These are phyloP conservation scores for Melanotaenia duboulayi DNA, from an alignment of 2,113 vertebrate species.

Conservation along the genomic window DNA sequence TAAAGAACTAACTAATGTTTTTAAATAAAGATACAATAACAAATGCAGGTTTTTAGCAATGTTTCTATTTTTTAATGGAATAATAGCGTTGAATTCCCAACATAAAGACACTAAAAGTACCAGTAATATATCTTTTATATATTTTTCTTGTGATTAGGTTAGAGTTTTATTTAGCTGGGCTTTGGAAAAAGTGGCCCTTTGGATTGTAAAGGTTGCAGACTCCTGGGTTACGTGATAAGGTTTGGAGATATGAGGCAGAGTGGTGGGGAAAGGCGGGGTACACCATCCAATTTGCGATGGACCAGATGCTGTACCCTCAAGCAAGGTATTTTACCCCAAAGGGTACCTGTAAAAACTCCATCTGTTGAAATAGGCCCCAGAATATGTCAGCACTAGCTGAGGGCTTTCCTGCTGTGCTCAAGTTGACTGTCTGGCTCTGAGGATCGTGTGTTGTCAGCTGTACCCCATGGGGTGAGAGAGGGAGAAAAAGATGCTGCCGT, in stretches of 20 bases:
- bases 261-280: constrained; percentile 32
- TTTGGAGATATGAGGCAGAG: constrained; percentile 26
- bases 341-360: constrained; percentile 81
- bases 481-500: constrained; percentile 52
- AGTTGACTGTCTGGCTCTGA: constrained; percentile 69
- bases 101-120: no score
- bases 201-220: no score
- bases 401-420: constrained; percentile 68
- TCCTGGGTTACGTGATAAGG: constrained; percentile 35
- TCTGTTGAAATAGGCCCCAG: constrained; percentile 77
- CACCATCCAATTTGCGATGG: constrained; percentile 75
- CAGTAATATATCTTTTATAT: no score
- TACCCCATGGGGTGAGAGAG: constrained; percentile 67
- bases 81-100: no score
- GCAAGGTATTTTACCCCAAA: constrained; percentile 80
- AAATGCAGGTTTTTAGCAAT: no score
- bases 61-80: no score
- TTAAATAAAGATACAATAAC: no score
- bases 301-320: constrained; percentile 81
- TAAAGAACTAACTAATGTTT: no score
- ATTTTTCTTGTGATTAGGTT: no score
- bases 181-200: no score
- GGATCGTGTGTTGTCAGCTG: constrained; percentile 69
- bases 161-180: no score
- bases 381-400: constrained; percentile 78